Base-by-base conservation (phyloP, 2,113 vertebrate species). In the Muntiacus muntjak region DNA sequence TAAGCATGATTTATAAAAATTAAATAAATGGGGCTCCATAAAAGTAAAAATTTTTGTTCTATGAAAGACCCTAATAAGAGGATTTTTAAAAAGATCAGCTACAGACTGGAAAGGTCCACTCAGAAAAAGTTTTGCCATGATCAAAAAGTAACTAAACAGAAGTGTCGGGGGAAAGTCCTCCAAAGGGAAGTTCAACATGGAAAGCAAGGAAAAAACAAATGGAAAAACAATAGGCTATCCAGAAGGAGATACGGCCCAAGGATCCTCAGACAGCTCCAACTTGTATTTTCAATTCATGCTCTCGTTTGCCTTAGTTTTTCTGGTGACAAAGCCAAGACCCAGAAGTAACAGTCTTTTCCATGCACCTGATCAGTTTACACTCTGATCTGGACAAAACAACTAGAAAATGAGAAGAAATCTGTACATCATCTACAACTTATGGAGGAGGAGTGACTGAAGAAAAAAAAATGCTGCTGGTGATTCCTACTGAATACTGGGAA, bases 141-240 rank as follows among this genome's bases (percentile, higher is more conserved):
- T 64, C 10, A 62, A 86, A 97, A 95, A 55, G 36, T 50, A 96
- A 97, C 36, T 83, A 86, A 84, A 74, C 14, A 64, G 64, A 87
- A 93, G 30, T 81, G 26, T 9, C 79, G 4, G 17, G 74, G 45
- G 15, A 89, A 96, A 95, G 58, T 85, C 83, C 84, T 95, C 84
- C 40, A 89, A 96, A 91, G 78, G 21, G 6, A 96, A 89, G 84
- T 30, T 96, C 55, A 87, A 85, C n/a, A 26, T 64, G 58, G 86
- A 91, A 97, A 97, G 93, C 58, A 97, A 95, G 30, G 40, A 9
- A n/a, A 79, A 96, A 94, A 92, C 52, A 96, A 91, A 88, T 85
- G 89, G 67, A 96, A 95, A 82, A 97, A 97, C 81, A 98, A 96
- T 33, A 83, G 36, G 15, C 83, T 86, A 30, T 86, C 71, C 87